These are phyloP conservation scores for Dufourea novaeangliae DNA, from an alignment of 1,140 invertebrate species.

Conservation along the genomic window DNA sequence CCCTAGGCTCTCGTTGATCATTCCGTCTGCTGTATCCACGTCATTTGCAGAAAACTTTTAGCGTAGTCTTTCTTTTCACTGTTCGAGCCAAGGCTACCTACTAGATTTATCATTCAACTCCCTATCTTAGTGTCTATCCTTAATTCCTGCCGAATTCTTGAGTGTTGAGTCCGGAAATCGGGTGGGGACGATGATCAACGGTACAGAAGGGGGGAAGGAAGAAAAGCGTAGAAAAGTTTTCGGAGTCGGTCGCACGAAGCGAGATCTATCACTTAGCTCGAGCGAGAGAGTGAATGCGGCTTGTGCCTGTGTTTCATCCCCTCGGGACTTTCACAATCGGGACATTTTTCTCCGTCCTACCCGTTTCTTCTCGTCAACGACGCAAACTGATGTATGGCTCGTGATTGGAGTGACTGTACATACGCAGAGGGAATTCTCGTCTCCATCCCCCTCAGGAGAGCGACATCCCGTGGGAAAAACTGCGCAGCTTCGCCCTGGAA, in stretches of 20 bases:
- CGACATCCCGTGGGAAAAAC: constrained; percentile 61
- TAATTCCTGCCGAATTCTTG: no score
- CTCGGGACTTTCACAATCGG: constrained; percentile 71
- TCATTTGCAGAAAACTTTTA: neutral
- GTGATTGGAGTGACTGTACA: constrained; percentile 76
- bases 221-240: neutral
- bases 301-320: constrained; percentile 52
- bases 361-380: constrained; percentile 56
- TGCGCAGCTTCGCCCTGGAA: constrained; percentile 26
- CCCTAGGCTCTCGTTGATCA: constrained; percentile 25
- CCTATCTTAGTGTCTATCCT: no score
- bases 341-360: constrained; percentile 57
- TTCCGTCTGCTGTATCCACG: neutral
- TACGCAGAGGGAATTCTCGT: constrained; percentile 56
- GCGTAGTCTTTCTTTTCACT: neutral
- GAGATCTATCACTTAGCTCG: constrained; percentile 67
- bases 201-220: neutral
- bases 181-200: neutral
- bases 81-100: no score
- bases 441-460: constrained; percentile 24
- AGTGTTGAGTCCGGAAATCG: neutral
- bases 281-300: constrained; percentile 13
- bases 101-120: no score
- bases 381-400: constrained; percentile 73
- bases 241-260: neutral